Percentiles rank a stretch among this genome's conserved stretches.
phyloP scores from a whole-genome alignment of 2,888 invertebrate species.

The Sesia bembeciformis region DNA sequence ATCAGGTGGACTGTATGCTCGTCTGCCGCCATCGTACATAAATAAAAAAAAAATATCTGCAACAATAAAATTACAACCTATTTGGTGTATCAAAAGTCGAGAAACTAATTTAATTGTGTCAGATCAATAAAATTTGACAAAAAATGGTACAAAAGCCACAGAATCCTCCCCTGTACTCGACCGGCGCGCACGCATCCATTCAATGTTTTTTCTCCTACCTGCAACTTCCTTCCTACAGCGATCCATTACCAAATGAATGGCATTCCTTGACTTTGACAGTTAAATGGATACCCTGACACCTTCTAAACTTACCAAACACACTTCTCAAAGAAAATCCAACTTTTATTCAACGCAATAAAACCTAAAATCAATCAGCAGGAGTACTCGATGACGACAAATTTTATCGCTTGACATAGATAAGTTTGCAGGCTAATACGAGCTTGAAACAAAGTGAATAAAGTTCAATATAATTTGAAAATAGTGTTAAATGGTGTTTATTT shows the following conservation, averaged over 20 bases:
- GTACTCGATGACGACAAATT: too few species aligned
- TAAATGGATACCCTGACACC: conserved; percentile 55
- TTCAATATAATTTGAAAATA: conserved; percentile 12
- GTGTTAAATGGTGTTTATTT: background rate
- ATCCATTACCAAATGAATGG: conserved; percentile 64
- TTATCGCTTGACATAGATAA: too few species aligned
- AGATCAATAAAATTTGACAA: conserved; percentile 20
- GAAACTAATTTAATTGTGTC: background rate
- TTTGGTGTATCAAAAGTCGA: background rate
- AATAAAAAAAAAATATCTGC: too few species aligned
- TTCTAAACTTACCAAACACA: conserved; percentile 5
- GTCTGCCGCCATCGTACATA: too few species aligned
- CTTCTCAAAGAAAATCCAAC: background rate
- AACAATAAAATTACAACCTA: conserved; percentile 1
- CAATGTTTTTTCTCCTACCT: conserved; percentile 48
- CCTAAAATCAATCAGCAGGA: background rate
- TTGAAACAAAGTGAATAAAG: conserved; percentile 7
- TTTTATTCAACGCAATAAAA: background rate
- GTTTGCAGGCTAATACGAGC: background rate
- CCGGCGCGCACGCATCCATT: conserved; percentile 40
- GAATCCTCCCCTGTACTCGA: conserved; percentile 6
- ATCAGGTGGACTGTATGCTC: too few species aligned
- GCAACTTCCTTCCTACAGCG: conserved; percentile 70
- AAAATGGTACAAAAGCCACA: conserved; percentile 11
- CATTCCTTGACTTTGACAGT: conserved; percentile 59